A percentile compares a stretch with the other conserved stretches of the same genome.
These are phyloP conservation scores for Drosophila bifasciata DNA, from an alignment of 1,140 invertebrate species.

Conservation along the genomic window DNA sequence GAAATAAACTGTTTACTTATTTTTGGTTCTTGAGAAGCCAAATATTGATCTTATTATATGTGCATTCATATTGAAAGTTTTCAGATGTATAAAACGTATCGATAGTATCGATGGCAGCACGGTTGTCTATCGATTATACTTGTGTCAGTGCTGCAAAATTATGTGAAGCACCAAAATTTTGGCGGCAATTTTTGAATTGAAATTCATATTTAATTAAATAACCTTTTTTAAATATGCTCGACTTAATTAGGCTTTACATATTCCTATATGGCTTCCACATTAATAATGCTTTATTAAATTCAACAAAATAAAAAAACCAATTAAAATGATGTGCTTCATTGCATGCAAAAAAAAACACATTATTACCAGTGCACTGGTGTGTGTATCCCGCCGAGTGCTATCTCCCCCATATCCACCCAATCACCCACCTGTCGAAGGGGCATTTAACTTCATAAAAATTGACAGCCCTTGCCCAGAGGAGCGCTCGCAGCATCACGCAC, in stretches of 20 bases:
- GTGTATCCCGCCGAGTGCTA: too few relatives aligned
- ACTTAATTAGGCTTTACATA: constrained; percentile 8
- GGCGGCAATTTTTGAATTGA: too few relatives aligned
- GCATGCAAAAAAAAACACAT: constrained; percentile 58
- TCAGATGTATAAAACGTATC: too few relatives aligned
- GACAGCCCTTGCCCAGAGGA: constrained; percentile 59
- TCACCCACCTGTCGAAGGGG: constrained; percentile 2
- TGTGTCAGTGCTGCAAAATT: too few relatives aligned
- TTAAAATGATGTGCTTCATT: constrained; percentile 78
- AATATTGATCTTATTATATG: too few relatives aligned
- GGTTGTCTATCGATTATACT: too few relatives aligned
- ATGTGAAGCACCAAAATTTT: too few relatives aligned
- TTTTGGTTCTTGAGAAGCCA: too few relatives aligned
- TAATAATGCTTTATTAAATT: constrained; percentile 38
- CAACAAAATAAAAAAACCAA: constrained; percentile 54
- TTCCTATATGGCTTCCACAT: constrained; percentile 12
- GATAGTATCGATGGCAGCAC: too few relatives aligned
- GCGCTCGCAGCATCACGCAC: constrained; percentile 64
- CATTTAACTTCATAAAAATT: constrained; percentile 82
- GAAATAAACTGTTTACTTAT: too few relatives aligned
- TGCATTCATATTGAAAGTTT: too few relatives aligned
- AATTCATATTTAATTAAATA: too few relatives aligned
- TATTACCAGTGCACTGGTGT: constrained; percentile 13
- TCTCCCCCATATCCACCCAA: constrained; percentile 6
- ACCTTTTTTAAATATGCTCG: neutral